These are phyloP conservation scores for Hystrix cristata DNA, from an alignment of 2,113 vertebrate genomes.

Conservation along the genomic window DNA sequence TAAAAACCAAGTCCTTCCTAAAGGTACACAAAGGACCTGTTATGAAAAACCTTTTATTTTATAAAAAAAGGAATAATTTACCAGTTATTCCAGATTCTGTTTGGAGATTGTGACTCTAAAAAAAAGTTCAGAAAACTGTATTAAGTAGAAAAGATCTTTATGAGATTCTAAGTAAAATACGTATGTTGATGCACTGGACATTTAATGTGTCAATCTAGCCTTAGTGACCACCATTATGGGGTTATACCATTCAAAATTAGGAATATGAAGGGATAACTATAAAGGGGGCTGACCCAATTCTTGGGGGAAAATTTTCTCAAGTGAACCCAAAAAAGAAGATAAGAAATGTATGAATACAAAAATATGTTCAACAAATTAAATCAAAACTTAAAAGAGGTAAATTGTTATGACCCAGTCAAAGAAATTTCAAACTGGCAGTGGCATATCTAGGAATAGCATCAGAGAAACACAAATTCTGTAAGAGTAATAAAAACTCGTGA, in stretches of 20 bases:
- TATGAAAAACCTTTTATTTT: conserved; percentile 9
- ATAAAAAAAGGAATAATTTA: not conserved
- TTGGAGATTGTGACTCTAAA: not conserved
- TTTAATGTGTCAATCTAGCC: not conserved
- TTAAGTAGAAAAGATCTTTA: not conserved
- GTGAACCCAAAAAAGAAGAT: not conserved
- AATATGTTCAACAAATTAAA: not conserved
- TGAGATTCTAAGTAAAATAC: not conserved
- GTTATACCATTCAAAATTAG: not conserved
- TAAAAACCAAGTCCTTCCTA: not conserved
- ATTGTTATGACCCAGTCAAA: not conserved
- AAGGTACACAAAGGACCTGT: not conserved
- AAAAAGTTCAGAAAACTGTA: not conserved
- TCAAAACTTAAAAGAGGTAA: not conserved
- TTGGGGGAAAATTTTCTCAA: not conserved
- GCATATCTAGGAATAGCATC: not conserved
- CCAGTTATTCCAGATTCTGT: not conserved
- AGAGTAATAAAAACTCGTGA: not conserved
- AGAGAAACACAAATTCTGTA: conserved; percentile 23
- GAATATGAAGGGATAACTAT: not conserved
- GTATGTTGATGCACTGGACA: not conserved
- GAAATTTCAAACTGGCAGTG: not conserved
- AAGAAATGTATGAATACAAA: not conserved
- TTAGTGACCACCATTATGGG: not conserved
- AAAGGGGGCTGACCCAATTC: not conserved